phyloP scores from a whole-genome alignment of 2,113 vertebrate species.

The Pygoscelis antarcticus region DNA sequence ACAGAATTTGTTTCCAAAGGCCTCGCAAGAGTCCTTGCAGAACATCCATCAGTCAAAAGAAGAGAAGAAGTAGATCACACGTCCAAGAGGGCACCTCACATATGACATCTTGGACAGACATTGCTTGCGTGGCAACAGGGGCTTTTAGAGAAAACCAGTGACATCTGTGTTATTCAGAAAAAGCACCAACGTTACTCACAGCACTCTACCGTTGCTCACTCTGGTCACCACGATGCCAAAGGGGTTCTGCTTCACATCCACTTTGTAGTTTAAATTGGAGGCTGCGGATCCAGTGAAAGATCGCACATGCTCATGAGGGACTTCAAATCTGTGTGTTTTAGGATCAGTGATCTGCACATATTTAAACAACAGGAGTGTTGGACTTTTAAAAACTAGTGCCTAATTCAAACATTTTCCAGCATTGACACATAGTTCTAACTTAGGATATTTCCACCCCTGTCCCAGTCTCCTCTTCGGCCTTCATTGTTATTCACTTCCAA shows the following conservation, averaged over 20 bases:
- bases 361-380: background rate
- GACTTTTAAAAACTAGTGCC: background rate
- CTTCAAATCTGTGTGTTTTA: slow-evolving; percentile 80
- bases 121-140: rapidly evolving
- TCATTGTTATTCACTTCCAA: background rate
- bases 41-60: no score
- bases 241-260: slow-evolving; percentile 67
- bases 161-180: rapidly evolving
- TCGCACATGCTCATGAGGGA: slow-evolving; percentile 83
- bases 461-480: background rate
- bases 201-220: slow-evolving; percentile 56
- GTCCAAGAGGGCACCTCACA: no score
- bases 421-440: background rate
- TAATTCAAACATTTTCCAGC: background rate
- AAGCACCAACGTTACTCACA: slow-evolving; percentile 52
- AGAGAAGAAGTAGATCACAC: rapidly evolving
- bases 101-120: no score
- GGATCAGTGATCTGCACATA: slow-evolving; percentile 85
- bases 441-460: background rate
- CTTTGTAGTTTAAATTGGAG: background rate
- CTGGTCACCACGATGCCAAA: slow-evolving; percentile 84
- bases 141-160: background rate
- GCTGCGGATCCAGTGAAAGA: slow-evolving; percentile 48
- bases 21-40: no score
- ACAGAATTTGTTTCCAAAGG: background rate